Evolutionary conservation across 2,888 invertebrate species (phyloP), one percentile per base, ranked within the genome.

Genomic region (Brenthis hecate): DNA sequence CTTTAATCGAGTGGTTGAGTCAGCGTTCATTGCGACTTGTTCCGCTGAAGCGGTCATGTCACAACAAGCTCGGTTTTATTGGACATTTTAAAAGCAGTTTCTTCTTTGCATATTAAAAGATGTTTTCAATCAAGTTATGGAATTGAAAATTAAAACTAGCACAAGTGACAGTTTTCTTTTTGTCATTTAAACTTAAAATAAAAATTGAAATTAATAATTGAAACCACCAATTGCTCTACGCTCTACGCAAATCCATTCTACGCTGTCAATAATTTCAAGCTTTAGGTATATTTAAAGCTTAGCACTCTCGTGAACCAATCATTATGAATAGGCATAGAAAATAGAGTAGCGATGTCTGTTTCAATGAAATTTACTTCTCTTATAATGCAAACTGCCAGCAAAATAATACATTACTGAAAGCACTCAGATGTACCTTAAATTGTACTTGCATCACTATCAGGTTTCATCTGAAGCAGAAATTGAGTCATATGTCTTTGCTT

Each of bases 11-110:
- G 63, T 28, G 28, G 57, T 55, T 54, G 55, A 66, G 56, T 68
- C 63, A 63, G 58, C 58, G 60, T 23, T 57, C 57, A 57, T 69
- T 51, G 56, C 36, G 61, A 66, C 58, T 58, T 65, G 56, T 56
- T 53, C 60, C 50, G 58, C 55, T 50, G 28, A 65, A 54, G 61
- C 61, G 66, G 56, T 68, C 67, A 64, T 64, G 51, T 67, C 60
- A 53, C 43, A 69, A 66, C 57, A 56, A 51, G 53, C 43, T 23
- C 51, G 54, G n/a, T 36, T 53, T 32, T 58, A 64, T 64, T 60
- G 60, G 36, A 61, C 50, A 56, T 62, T 64, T 70, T 64, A 61
- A 54, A 28, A 23, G 55, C 23, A 28, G n/a, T 54, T 43, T 23
- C 13, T n/a, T 6, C 11, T 66, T 66, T 23, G 11, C 61, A 56